Evolutionary conservation across 2,888 invertebrate species (phyloP), one percentile per base, ranked within the genome.

Genomic region (Amitus sp.): DNA sequence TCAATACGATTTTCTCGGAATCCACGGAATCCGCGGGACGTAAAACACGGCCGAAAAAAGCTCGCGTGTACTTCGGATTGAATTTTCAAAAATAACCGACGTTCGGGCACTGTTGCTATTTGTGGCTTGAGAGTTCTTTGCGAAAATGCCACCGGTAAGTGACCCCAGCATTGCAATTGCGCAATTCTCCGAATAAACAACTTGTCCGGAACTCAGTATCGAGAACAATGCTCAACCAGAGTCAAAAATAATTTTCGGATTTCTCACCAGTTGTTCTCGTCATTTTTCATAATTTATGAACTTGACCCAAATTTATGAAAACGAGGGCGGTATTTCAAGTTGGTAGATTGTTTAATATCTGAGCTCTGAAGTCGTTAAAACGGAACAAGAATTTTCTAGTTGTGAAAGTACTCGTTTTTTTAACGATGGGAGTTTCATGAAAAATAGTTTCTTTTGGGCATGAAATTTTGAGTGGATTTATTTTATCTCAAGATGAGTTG

Each of bases 131-230:
- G 20, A 42, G 42, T 42, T 42, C 42, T 42, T 42, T 42, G 42
- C 42, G 42, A 19, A 20, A 42, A 42, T 42, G 12, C 42, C 20
- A 20, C 18, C 42, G 42, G 42, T 42, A 42, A 42, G 42, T 42
- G 42, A 42, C 42, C 42, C 20, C 42, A 19, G 42, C 42, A 42
- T 42, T 13, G 19, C 20, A 42, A 42, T 42, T 20, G 42, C 42
- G 20, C 20, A 19, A 42, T 42, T 12, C 20, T 42, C 12, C 9
- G 19, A 42, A 20, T 42, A 42, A 42, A 42, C 18, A 42, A 5
- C 7, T 13, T n/a, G 20, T 42, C 19, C 42, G 37, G 18, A 42
- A 42, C 20, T 42, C 19, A 42, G 19, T n/a, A 42, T 37, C 37
- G 13, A 37, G 12, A 37, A 30, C 30, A 30, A 30, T 9, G 23